phyloP scores from a whole-genome alignment of 2,888 invertebrate genomes.

The Smittia aterrima region DNA sequence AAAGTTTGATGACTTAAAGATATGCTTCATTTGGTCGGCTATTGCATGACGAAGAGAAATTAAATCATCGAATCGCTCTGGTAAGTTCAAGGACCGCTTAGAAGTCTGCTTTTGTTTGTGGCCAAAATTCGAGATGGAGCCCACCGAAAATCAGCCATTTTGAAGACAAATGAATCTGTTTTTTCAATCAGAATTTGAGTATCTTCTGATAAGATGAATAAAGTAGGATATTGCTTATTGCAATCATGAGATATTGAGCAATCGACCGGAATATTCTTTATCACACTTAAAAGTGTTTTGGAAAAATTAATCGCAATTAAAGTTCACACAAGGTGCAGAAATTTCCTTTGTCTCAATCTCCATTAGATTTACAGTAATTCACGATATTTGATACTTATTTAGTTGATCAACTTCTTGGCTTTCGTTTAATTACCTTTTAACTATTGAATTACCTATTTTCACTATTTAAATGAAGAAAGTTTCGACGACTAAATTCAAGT shows the following conservation, averaged over 20 bases:
- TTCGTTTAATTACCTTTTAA: not conserved
- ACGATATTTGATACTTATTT: too few species aligned
- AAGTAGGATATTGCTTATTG: not conserved
- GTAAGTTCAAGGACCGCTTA: not conserved
- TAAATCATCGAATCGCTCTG: not conserved
- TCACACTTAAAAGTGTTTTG: too few species aligned
- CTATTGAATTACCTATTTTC: not conserved
- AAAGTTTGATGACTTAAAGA: not conserved
- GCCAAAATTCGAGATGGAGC: slow-evolving; percentile 20
- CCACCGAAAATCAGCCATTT: slow-evolving; percentile 19
- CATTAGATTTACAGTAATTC: too few species aligned
- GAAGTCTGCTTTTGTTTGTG: not conserved
- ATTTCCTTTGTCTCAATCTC: not conserved
- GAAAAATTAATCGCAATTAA: not conserved
- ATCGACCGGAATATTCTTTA: not conserved
- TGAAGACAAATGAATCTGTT: slow-evolving; percentile 10
- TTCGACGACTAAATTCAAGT: not conserved
- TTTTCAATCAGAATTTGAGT: not conserved
- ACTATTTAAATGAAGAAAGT: not conserved
- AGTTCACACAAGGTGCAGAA: not conserved
- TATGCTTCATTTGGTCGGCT: not conserved
- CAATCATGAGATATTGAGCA: not conserved
- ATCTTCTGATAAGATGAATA: too few species aligned
- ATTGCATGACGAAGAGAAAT: not conserved
- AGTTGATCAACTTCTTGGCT: not conserved